A percentile compares a stretch with the other conserved stretches of the same genome.
phyloP scores from a whole-genome alignment of 2,888 invertebrate species.

The Hypolimnas misippus region DNA sequence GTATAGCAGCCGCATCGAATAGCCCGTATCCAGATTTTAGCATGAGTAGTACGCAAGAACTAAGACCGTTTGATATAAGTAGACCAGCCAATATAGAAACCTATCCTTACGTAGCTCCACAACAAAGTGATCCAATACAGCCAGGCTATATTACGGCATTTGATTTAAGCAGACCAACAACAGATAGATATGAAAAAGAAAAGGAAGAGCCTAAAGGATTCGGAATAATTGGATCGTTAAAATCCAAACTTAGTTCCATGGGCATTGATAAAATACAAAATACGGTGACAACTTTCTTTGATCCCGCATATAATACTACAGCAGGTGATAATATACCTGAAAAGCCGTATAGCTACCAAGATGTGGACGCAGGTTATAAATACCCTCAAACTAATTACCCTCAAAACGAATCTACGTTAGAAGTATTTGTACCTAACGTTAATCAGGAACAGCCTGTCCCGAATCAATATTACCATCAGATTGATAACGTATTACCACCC shows the following conservation, averaged over 20 bases:
- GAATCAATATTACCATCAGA: constrained; percentile 21
- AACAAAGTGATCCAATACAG: constrained; percentile 42
- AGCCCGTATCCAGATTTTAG: constrained; percentile 46
- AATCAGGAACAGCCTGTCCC: constrained; percentile 14
- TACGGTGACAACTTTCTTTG: constrained; percentile 77
- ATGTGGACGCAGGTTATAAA: constrained; percentile 20
- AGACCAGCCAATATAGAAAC: constrained; percentile 39
- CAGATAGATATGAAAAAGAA: constrained; percentile 56
- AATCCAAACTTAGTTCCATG: constrained; percentile 72
- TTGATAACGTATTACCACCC: constrained; percentile 6
- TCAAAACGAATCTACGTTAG: constrained; percentile 40
- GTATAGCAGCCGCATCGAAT: constrained; percentile 32
- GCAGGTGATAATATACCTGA: constrained; percentile 47
- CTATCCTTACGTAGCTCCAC: constrained; percentile 43
- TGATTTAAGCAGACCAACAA: constrained; percentile 66
- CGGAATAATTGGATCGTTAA: constrained; percentile 76
- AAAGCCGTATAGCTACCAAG: constrained; percentile 22
- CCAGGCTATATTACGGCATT: constrained; percentile 61
- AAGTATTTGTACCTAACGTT: constrained; percentile 38
- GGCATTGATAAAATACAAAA: constrained; percentile 78
- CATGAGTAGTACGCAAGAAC: constrained; percentile 28
- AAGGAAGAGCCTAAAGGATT: constrained; percentile 64
- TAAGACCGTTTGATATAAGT: constrained; percentile 49
- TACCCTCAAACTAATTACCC: constrained; percentile 27
- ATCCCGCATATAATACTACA: constrained; percentile 69